Conservation (phyloP, 2,797 vertebrate species). For the Cossypha dichroa region DNA sequence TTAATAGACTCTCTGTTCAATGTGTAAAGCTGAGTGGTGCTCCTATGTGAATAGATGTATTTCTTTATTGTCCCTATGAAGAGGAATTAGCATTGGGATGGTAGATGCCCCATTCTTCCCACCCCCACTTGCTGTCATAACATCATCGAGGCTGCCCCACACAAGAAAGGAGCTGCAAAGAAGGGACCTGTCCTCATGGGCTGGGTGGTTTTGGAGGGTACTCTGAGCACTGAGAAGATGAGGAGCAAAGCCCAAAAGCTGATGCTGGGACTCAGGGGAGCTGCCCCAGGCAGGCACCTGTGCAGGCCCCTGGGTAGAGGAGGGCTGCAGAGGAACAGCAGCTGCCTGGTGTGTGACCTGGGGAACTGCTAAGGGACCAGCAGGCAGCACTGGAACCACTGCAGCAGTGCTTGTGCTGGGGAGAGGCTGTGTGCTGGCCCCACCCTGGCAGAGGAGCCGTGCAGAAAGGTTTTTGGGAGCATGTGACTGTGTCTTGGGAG, state of each 20-base stretch:
- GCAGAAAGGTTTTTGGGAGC: neutral
- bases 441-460: neutral
- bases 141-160: neutral
- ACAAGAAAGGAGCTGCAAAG: neutral
- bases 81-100: neutral
- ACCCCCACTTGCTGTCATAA: neutral
- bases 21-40: neutral
- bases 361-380: neutral
- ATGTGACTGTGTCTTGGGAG: neutral
- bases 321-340: neutral
- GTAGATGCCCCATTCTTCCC: neutral
- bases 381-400: neutral
- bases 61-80: neutral
- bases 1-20: neutral
- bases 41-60: neutral
- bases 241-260: neutral
- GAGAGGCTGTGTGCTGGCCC: neutral
- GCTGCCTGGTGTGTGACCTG: neutral
- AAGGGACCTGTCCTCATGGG: neutral
- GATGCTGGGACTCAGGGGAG: neutral
- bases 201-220: neutral
- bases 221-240: neutral
- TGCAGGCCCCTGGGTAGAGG: neutral
- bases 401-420: neutral
- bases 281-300: neutral